Evolutionary conservation across 2,113 vertebrate genomes (phyloP), one percentile per base, ranked within the genome.

Genomic region (Chamaea fasciata): DNA sequence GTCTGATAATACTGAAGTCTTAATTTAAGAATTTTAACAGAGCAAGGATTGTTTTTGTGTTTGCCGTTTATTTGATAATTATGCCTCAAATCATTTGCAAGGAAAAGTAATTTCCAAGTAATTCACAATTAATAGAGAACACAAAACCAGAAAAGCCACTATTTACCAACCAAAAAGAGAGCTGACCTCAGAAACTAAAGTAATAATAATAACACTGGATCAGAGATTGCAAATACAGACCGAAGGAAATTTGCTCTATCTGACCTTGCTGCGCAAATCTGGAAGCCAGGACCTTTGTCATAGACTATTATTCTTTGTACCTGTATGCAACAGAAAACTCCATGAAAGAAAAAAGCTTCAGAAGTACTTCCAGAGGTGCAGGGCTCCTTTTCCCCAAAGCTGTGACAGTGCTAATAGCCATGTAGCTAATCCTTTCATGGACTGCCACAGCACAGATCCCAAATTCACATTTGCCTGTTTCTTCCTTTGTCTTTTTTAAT

Each of bases 401-500:
- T 94, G 78, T 63, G 71, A 50, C 37, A 80, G 30, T 21, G 33
- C 82, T 57, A 90, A 92, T 33, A 70, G 30, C 63, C 31, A 41
- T 17, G 42, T 27, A 62, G 64, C 23, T 89, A 83, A 88, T 95
- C 60, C 26, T 74, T 78, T 85, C 52, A 84, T 42, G 31, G 19
- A 9, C 31, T 33, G 52, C 60, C 62, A 90, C 26, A 95, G 57
- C 57, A 80, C 31, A 88, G 65, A 64, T 35, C 20, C 52, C 9
- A 18, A 31, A 77, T 91, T 86, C 60, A 65, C 42, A 74, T 8
- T 81, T 0, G 1, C n/a, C 42, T 65, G 9, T 80, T 89, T 83
- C 62, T 65, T 79, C 53, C 42, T 96, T 94, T 96, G 90, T 93
- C 75, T 92, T 78, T 75, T 94, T 91, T 14, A 97, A 92, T 95